Base-by-base conservation (phyloP, 2,888 invertebrate species). In the Panzeria rudis region DNA sequence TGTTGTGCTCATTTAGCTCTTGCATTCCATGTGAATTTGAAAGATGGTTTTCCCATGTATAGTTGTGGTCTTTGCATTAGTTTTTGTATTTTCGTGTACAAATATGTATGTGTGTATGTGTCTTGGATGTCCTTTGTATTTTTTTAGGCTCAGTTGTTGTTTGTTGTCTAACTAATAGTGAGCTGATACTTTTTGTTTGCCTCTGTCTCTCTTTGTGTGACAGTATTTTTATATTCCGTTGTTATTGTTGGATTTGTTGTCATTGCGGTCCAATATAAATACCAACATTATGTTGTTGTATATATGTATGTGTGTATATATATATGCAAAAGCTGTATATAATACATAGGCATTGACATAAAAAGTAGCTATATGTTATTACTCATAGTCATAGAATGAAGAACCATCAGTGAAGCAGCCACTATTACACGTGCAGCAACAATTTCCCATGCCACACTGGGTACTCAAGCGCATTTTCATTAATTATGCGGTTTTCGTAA, bases 401-500 rank as follows among this genome's bases (percentile, higher is more conserved):
- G 54, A 47, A 25, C n/a, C 72, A 68, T 61, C 41, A 72, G 54
- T n/a, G 41, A 29, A 73, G 56, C 62, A 64, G 59, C 54, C 64
- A 79, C 64, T 62, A 35, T 66, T 59, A 50, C 50, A 79, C 71
- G 71, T 76, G 73, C 72, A 69, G 50, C 77, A 78, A 50, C 79
- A 79, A 44, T 78, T 77, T 76, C 76, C 68, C 68, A 15, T 84
- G 79, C 76, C 84, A 76, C 73, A 73, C 41, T 62, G 84, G 68
- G 72, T 50, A 83, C 79, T 83, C 83, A 75, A 85, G 86, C 85
- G 81, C 59, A 86, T 86, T 86, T 86, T 86, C 86, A 86, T 86
- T 86, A 86, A 86, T 86, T 86, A 86, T 86, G 86, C 84, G 86
- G 85, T 79, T 83, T 85, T 81, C 29, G 83, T 75, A 83, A 81